Evolutionary conservation across 2,888 invertebrate genomes (phyloP), one percentile per base, ranked within the genome.

Genomic region (Cyclophora punctaria): DNA sequence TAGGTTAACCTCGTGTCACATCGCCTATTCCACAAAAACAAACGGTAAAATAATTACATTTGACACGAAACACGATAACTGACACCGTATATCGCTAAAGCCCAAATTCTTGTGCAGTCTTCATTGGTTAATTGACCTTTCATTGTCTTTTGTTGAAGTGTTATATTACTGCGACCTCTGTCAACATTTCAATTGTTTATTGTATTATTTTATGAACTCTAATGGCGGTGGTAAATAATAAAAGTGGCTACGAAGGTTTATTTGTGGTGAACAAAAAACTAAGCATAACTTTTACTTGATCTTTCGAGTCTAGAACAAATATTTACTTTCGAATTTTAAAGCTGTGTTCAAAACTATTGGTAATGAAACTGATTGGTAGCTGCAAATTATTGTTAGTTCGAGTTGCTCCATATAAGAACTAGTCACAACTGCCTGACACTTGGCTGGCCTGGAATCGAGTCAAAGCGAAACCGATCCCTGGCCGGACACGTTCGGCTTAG

Each of bases 1-100:
- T 76, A 71, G 78, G 80, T 78, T 73, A 74, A 73, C 64, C 64
- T 67, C 64, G 67, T 73, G 71, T 67, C 69, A 67, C 64, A 63
- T 61, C 61, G 57, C 53, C 63, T 58, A 64, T 62, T 62, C 59
- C 52, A 67, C 62, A 64, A 65, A 63, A 67, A 69, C 62, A 66
- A 59, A 59, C 63, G 56, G 49, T 56, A 56, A 62, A 66, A 57
- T 71, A 69, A 75, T 69, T 69, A 73, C 64, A 62, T 66, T 63
- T 66, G 64, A 58, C 74, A 72, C 69, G 69, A 71, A 70, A 64
- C 56, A 60, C 55, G 52, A 62, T 66, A 66, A 66, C 64, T 64
- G 63, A 55, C 52, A 57, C 55, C 57, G 55, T 66, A 66, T 61
- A 64, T 49, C 51, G 61, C 45, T 52, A 53, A 20, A 56, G 44